phyloP scores from a whole-genome alignment of 2,888 invertebrate genomes.

The Rutpela maculata region DNA sequence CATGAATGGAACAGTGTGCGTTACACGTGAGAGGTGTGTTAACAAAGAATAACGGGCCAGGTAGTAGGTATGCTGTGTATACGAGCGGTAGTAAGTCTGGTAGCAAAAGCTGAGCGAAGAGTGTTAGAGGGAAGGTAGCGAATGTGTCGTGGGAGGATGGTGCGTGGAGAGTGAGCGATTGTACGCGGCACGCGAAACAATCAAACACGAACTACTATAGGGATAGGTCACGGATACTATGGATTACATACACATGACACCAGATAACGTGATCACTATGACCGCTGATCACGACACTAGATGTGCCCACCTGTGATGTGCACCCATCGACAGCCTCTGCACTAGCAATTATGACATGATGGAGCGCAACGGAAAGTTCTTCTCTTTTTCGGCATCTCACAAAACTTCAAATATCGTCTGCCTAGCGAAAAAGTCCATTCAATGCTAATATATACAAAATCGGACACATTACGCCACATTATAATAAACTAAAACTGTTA shows the following conservation, averaged over 20 bases:
- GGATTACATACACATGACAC: slow-evolving; percentile 54
- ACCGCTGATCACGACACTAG: slow-evolving; percentile 39
- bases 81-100: slow-evolving; percentile 35
- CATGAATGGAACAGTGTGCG: slow-evolving; percentile 56
- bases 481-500: no score
- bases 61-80: slow-evolving; percentile 17
- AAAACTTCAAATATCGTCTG: no score
- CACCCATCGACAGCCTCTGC: slow-evolving; percentile 13
- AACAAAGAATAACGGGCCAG: slow-evolving; percentile 44
- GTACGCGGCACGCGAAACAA: slow-evolving; percentile 56
- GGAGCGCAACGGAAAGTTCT: background rate
- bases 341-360: background rate
- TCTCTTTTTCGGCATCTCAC: background rate
- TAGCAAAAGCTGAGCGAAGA: slow-evolving; percentile 20
- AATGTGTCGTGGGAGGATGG: slow-evolving; percentile 41
- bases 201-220: slow-evolving; percentile 54
- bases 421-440: no score
- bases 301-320: slow-evolving; percentile 20
- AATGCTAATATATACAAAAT: no score
- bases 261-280: slow-evolving; percentile 36
- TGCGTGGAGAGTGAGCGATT: slow-evolving; percentile 47
- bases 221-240: slow-evolving; percentile 59
- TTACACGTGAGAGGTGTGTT: slow-evolving; percentile 51
- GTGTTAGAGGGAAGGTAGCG: background rate
- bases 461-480: no score